A percentile compares a stretch with the other conserved stretches of the same genome.
These are phyloP conservation scores for Calliphora vicina DNA, from an alignment of 1,140 invertebrate species.

Conservation along the genomic window DNA sequence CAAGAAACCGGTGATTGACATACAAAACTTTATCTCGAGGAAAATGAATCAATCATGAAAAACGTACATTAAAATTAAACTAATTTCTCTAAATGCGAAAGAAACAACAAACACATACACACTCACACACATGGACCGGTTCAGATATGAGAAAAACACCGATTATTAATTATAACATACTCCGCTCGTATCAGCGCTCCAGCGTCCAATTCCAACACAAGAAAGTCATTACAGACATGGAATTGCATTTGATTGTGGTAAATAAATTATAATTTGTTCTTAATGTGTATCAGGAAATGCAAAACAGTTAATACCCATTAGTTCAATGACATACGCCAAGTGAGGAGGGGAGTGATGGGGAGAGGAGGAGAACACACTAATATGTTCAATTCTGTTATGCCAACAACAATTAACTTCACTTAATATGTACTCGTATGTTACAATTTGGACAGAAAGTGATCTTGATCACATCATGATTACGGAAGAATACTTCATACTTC, in stretches of 20 bases:
- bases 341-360: background rate
- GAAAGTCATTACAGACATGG: background rate
- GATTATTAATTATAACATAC: background rate
- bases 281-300: background rate
- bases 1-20: too few relatives aligned
- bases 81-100: too few relatives aligned
- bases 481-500: background rate
- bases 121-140: too few relatives aligned
- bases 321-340: background rate
- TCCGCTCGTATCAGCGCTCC: too few relatives aligned
- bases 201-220: background rate
- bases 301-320: conserved; percentile 2
- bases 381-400: conserved; percentile 6
- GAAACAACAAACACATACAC: too few relatives aligned
- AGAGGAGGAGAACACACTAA: background rate
- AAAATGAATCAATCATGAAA: too few relatives aligned
- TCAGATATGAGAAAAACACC: background rate
- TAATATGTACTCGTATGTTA: background rate
- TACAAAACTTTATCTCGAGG: too few relatives aligned
- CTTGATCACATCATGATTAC: conserved; percentile 20
- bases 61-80: too few relatives aligned
- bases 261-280: background rate
- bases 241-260: background rate
- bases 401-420: conserved; percentile 29
- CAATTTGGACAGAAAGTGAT: conserved; percentile 20